A percentile compares a stretch with the other conserved stretches of the same genome.
Evolutionary conservation across 2,113 vertebrate genomes (phyloP).

Genomic region (Nibea coibor): DNA sequence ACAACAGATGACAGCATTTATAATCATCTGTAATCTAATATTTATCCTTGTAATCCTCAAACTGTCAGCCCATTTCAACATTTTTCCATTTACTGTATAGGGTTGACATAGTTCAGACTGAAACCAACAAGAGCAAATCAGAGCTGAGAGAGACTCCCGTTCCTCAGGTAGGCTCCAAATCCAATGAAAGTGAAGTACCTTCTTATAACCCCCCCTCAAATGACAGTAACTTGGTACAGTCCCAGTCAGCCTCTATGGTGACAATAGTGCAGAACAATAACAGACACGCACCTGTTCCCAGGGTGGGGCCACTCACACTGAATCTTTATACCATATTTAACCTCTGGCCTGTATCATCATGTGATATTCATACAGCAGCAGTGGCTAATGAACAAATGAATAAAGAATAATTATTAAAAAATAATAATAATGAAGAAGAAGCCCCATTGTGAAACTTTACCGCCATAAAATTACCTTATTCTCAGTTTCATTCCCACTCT

Average conservation of each 20-base stretch:
- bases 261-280: slow-evolving; percentile 74
- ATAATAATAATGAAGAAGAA: too few relatives aligned
- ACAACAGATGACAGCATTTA: slow-evolving; percentile 17
- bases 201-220: slow-evolving; percentile 28
- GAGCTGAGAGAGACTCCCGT: background rate
- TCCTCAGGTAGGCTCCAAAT: background rate
- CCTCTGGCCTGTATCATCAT: background rate
- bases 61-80: too few relatives aligned
- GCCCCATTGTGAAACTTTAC: background rate
- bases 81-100: slow-evolving; percentile 14
- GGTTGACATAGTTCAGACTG: slow-evolving; percentile 65
- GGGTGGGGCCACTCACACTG: slow-evolving; percentile 69
- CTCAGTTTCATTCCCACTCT: too few relatives aligned
- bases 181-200: background rate
- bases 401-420: background rate
- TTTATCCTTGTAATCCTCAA: slow-evolving; percentile 21
- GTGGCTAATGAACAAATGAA: background rate
- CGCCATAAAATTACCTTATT: too few relatives aligned
- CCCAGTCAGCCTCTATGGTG: slow-evolving; percentile 71
- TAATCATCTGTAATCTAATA: slow-evolving; percentile 17
- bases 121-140: background rate
- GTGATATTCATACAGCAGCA: background rate
- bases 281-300: slow-evolving; percentile 71
- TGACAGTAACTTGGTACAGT: slow-evolving; percentile 79
- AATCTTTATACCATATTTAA: slow-evolving; percentile 40